phyloP scores from a whole-genome alignment of 2,113 vertebrate genomes.

The Anoura caudifer region DNA sequence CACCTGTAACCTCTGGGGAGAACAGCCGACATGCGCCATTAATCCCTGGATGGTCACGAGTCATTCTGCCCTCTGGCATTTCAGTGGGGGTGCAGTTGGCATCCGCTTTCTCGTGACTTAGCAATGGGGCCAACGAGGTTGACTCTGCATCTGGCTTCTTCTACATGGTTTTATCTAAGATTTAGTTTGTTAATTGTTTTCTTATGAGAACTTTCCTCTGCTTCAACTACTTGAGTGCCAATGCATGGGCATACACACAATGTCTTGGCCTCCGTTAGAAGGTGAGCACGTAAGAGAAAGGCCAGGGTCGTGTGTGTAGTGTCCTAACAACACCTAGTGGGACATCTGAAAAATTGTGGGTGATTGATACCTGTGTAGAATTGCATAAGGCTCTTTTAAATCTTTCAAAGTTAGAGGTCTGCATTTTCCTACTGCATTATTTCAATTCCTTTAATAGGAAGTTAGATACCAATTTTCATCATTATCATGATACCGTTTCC shows the following conservation, averaged over 20 bases:
- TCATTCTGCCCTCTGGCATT: slow-evolving; percentile 38
- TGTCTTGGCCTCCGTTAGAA: neutral
- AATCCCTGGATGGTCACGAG: slow-evolving; percentile 67
- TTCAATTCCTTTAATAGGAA: neutral
- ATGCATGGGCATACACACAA: neutral
- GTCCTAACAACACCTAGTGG: neutral
- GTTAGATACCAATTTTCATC: neutral
- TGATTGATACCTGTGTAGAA: neutral
- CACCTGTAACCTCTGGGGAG: slow-evolving; percentile 45
- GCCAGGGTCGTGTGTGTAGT: rapidly evolving
- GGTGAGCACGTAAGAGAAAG: neutral
- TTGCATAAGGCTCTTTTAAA: neutral
- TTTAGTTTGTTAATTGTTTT: neutral
- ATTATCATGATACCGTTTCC: neutral
- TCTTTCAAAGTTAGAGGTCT: neutral
- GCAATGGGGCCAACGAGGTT: neutral
- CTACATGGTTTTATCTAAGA: neutral
- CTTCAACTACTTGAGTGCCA: neutral
- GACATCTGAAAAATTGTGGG: neutral
- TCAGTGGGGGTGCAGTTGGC: neutral
- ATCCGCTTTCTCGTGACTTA: slow-evolving; percentile 43
- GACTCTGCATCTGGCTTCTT: neutral
- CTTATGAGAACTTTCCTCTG: neutral
- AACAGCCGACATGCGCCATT: slow-evolving; percentile 69
- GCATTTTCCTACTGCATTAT: neutral